Base-by-base conservation (phyloP, 2,797 vertebrate species). In the Arnoldichthys spilopterus region DNA sequence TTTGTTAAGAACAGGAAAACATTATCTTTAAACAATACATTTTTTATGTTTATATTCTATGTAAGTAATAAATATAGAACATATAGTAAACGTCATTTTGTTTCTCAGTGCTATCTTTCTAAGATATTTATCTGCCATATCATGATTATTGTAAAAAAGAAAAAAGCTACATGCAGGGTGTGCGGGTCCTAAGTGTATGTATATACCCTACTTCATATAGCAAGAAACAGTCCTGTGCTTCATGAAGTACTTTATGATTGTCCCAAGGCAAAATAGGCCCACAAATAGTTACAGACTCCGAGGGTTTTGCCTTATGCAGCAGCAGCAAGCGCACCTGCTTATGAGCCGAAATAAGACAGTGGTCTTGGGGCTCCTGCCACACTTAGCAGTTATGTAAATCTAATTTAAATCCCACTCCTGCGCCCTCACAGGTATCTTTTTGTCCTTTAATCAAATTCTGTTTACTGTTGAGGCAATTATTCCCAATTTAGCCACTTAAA, bases 401-500 rank as follows among this genome's bases (percentile, higher is more conserved):
- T 86, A 88, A 92, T 93, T 91, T 87, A 76, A 87, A 84, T 81
- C 86, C 73, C 86, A 74, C 79, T 87, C 85, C 88, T 86, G 88
- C 80, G 82, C 86, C 87, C 86, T 85, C 88, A 80, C 88, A 91
- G 88, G 89, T 86, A 86, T 87, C 83, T 85, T 86, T 64, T 76
- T 86, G 83, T 86, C 90, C 88, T 91, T 89, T 94, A 89, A 92
- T 91, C 88, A 88, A 90, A 91, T 93, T 91, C 85, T 87, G 89
- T 86, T 87, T 88, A 91, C 86, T 88, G 86, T 89, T 88, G 90
- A 90, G 85, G 89, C 88, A 91, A 92, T 92, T 92, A 91, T 91
- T 92, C 90, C 88, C 88, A 93, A 91, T 94, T 91, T 89, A 91
- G 89, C 86, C 87, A 92, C 88, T 91, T 88, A 90, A 84, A 92